Evolutionary conservation across 2,888 invertebrate genomes (phyloP), one percentile per base, ranked within the genome.

Genomic region (Rhorus exstirpatorius): DNA sequence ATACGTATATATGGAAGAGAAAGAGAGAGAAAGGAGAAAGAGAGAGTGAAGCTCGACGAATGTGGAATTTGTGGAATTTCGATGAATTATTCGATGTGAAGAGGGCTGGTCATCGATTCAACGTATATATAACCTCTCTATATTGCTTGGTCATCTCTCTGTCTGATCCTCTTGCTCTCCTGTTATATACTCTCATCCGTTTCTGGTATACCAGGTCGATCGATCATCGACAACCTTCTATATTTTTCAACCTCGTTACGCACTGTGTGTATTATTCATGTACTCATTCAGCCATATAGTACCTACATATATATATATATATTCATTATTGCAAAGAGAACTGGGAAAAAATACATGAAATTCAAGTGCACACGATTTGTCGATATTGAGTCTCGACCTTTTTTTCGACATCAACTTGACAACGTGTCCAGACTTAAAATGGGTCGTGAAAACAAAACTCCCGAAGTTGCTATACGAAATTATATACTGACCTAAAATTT

Each of bases 51-150:
- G 44, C 60, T 76, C 65, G 55, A 79, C 65, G 65, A 70, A 82
- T 35, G 65, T 60, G 79, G 79, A 83, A 83, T 83, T 60, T 72
- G 67, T 71, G 79, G 83, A 83, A 83, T 83, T 79, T 72, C 75
- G 76, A 83, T 83, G 79, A 83, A 83, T 83, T 83, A 83, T 79
- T 83, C 75, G 79, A 75, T n/a, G 60, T 26, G 46, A 68, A 75
- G 70, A 72, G 46, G 60, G 41, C 60, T 61, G 67, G 71, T 83
- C 68, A 76, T 76, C 71, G 83, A 83, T 83, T 79, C 53, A 14
- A 53, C 21, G 53, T 53, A 68, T 41, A 41, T 51, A 44, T 44
- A 51, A n/a, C 12, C 60, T 60, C 46, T 58, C 55, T 55, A 41
- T 51, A 68, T 78, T 26, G 49, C 60, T 70, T 38, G 49, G 14